Conservation (phyloP, 2,888 invertebrate species). For the Argyresthia albistria region DNA sequence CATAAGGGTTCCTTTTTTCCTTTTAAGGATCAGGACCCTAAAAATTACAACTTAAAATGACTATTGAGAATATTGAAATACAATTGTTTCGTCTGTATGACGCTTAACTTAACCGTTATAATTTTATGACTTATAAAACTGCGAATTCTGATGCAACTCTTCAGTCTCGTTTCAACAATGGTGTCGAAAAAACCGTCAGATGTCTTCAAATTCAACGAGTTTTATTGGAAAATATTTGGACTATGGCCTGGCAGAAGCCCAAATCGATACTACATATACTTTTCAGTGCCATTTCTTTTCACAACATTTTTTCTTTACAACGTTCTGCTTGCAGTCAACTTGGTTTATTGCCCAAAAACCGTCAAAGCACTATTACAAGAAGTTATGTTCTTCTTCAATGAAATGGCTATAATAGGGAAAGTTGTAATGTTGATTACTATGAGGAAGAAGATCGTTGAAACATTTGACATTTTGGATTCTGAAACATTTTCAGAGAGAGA, state of each 20-base stretch:
- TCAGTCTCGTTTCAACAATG: conserved; percentile 9
- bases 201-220: conserved; percentile 28
- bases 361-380: conserved; percentile 41
- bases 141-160: no score
- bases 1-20: no score
- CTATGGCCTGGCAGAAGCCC: conserved; percentile 32
- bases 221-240: conserved; percentile 35
- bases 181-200: conserved; percentile 8
- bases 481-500: conserved; percentile 31
- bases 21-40: no score
- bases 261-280: conserved; percentile 34
- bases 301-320: conserved; percentile 30
- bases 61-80: no score
- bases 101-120: no score
- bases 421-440: conserved; percentile 33
- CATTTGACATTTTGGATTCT: conserved; percentile 36
- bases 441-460: conserved; percentile 28
- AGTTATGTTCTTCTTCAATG: conserved; percentile 42
- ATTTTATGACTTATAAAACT: no score
- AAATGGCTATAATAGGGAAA: conserved; percentile 35
- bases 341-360: conserved; percentile 36
- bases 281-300: conserved; percentile 28
- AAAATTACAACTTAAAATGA: no score
- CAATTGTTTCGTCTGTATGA: no score
- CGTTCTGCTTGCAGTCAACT: conserved; percentile 34